Evolutionary conservation across 2,113 vertebrate species (phyloP), one percentile per base, ranked within the genome.

Genomic region (Xenopus laevis): DNA sequence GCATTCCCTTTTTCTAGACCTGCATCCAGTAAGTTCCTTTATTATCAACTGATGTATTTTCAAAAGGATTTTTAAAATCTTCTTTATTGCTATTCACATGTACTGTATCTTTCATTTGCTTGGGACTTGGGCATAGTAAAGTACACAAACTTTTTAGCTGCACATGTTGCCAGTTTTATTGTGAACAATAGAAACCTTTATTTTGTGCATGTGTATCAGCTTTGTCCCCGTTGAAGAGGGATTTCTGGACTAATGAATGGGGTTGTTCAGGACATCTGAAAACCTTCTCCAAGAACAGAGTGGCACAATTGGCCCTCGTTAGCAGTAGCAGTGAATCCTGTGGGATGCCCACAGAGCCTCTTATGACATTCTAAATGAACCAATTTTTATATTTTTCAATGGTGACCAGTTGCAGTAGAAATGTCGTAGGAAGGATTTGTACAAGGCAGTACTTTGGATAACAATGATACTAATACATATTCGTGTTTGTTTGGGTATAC

Each of bases 1-100:
- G 2, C 96, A 99, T 0, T 93, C 87, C 0, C 88, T 98, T 45
- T 98, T 97, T 81, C 90, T 99, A 0, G 95, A 99, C 9, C 79
- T 99, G 53, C 96, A 99, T 79, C 95, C 97, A 0, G 96, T 98
- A 80, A 91, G 94, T 70, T 40, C 46, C 2, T 15, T 55, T 4
- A 47, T 4, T 4, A 47, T 47, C 10, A 13, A 12, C 7, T 15
- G 21, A 18, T n/a, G n/a, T n/a, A n/a, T n/a, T n/a, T n/a, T n/a
- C n/a, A n/a, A n/a, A n/a, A n/a, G 46, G 9, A 12, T 13, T 13
- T 12, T 15, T 10, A 9, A 21, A 0, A 0, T 45, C 8, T 47
- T 53, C 52, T 10, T 68, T 47, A 5, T 10, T 47, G 2, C 2
- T 47, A 9, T n/a, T n/a, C n/a, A n/a, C n/a, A n/a, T n/a, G n/a